Evolutionary conservation across 2,113 vertebrate genomes (phyloP), one percentile per base, ranked within the genome.

Genomic region (Erythrocercus mccallii): DNA sequence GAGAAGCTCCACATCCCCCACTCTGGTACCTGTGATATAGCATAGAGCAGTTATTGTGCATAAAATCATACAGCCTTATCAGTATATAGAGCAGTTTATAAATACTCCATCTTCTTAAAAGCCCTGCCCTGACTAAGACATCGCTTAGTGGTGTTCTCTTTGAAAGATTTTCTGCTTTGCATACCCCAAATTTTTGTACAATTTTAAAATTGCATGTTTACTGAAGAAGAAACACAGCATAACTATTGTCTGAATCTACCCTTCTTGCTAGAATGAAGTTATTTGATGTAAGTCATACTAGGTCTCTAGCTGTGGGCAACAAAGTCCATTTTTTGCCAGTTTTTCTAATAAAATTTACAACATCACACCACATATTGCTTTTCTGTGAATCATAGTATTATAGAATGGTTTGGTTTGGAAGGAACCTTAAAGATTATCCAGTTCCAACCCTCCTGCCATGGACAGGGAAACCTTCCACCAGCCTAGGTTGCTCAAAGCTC

Each of bases 11-110:
- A 90, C 12, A 47, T 96, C 96, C 82, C 90, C 73, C 73, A 89
- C 56, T 82, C 50, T 65, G 48, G 81, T 97, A 90, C 88, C 87
- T 82, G 91, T 60, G 96, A 97, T 96, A 81, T 81, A 92, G 69
- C 58, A 86, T 70, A 93, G 68, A 95, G 79, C 53, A 93, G 81
- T 95, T 83, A 90, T 27, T 44, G 61, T 89, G 30, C 70, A 64
- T 58, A 68, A 93, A 96, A 89, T 94, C 66, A 92, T 86, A 72
- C 45, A 84, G 44, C 2, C 13, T 81, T 93, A 93, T 60, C 68
- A 87, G 77, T 90, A 88, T 95, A 91, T 56, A 86, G 61, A 61
- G 37, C 60, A 91, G n/a, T 30, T 88, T 90, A 57, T 86, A 94
- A 93, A 66, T 62, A 86, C 30, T 65, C 79, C 66, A 71, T 89